Conservation (phyloP, 2,797 vertebrate species). For the Arctocebus calabarensis region DNA sequence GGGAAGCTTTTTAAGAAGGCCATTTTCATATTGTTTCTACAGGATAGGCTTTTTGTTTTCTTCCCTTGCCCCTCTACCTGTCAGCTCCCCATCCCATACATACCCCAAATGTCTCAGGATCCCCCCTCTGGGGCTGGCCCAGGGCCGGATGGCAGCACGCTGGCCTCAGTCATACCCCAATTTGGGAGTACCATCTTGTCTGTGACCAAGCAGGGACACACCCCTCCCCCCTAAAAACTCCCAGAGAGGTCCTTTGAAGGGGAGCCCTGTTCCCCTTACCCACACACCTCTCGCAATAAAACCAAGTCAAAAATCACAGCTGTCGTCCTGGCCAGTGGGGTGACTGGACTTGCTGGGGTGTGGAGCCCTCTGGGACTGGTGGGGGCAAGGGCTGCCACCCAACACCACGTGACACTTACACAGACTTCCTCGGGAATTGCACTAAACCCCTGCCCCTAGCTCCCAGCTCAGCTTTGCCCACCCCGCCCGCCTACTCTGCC, state of each 20-base stretch:
- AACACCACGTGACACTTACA: conserved; percentile 78
- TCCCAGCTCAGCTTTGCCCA: conserved; percentile 67
- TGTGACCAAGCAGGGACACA: background rate
- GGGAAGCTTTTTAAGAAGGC: conserved; percentile 73
- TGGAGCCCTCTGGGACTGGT: conserved; percentile 44
- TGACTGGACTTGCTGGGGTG: conserved; percentile 36
- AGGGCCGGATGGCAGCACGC: conserved; percentile 37
- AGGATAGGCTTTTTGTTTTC: conserved; percentile 4
- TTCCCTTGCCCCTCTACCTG: background rate
- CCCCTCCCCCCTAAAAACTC: background rate
- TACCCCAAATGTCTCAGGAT: conserved; percentile 80
- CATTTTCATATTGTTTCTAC: conserved; percentile 30
- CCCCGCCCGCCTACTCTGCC: conserved; percentile 75
- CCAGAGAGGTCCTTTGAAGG: conserved; percentile 26
- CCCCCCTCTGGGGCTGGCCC: conserved; percentile 61
- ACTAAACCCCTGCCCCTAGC: conserved; percentile 79
- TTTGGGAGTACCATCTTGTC: conserved; percentile 8
- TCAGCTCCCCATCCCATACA: background rate
- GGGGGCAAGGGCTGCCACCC: conserved; percentile 21
- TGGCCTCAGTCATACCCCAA: background rate
- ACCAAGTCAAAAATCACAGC: conserved; percentile 64
- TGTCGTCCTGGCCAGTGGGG: conserved; percentile 71
- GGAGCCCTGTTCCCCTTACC: background rate
- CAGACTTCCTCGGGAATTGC: conserved; percentile 81
- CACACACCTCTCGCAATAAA: conserved; percentile 74